Percentiles rank a stretch among this genome's conserved stretches.
Conservation (phyloP, 2,888 invertebrate species). For the Dorcus parallelipipedus region DNA sequence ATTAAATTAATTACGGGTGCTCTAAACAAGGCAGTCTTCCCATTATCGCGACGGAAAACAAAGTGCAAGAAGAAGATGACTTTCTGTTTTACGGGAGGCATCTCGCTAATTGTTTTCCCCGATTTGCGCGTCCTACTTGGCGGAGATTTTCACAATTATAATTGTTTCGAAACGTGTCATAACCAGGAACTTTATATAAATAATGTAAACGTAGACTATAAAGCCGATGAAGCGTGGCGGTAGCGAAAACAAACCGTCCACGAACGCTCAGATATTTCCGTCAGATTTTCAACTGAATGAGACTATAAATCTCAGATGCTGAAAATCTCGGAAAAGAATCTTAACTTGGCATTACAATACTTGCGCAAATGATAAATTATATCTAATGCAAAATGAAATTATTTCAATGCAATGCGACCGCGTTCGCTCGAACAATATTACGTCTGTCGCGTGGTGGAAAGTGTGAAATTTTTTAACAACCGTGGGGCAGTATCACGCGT, state of each 20-base stretch:
- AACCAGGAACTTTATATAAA: not conserved
- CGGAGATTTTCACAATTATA: not conserved
- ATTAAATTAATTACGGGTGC: not conserved
- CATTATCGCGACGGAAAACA: not conserved
- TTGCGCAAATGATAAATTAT: not conserved
- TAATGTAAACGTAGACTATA: not conserved
- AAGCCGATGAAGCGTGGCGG: not conserved
- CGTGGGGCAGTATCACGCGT: not conserved
- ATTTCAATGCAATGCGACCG: not conserved
- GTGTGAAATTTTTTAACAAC: not conserved
- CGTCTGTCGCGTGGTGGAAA: not conserved
- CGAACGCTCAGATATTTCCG: not conserved
- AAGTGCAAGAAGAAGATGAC: too few species aligned
- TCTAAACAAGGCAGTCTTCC: not conserved
- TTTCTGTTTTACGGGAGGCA: too few species aligned
- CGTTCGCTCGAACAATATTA: not conserved
- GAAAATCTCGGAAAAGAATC: not conserved
- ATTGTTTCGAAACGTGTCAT: not conserved
- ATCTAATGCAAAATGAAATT: not conserved
- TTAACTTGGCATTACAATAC: not conserved
- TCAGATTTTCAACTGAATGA: slow-evolving; percentile 1
- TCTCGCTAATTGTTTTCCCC: too few species aligned
- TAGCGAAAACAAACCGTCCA: not conserved
- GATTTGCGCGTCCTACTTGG: not conserved
- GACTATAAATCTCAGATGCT: not conserved